These are phyloP conservation scores for Hymenopus coronatus DNA, from an alignment of 2,888 invertebrate species.

Conservation along the genomic window DNA sequence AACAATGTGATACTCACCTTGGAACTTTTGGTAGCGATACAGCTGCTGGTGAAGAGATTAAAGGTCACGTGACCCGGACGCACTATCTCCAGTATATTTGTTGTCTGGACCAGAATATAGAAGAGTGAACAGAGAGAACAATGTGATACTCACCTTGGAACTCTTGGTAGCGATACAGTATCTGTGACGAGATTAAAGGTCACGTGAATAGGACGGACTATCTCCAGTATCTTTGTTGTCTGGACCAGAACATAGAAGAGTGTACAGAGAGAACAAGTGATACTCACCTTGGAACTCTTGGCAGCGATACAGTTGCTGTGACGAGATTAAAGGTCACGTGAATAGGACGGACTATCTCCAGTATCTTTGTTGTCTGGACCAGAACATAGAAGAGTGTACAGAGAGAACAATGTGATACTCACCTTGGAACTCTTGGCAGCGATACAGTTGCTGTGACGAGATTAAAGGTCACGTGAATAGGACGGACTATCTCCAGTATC, in stretches of 20 bases:
- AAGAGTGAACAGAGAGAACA: slow-evolving; percentile 52
- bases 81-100: too few species aligned
- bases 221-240: too few species aligned
- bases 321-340: too few species aligned
- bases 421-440: slow-evolving; percentile 53
- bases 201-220: too few species aligned
- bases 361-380: too few species aligned
- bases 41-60: slow-evolving; percentile 45
- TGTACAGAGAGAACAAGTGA: neutral
- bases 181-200: too few species aligned
- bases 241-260: neutral
- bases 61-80: slow-evolving; percentile 53
- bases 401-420: neutral
- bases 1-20: too few species aligned
- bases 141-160: slow-evolving; percentile 47
- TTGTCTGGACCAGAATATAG: too few species aligned
- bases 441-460: slow-evolving; percentile 49
- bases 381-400: neutral
- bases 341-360: too few species aligned
- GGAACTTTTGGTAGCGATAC: too few species aligned
- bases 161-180: slow-evolving; percentile 40
- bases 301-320: slow-evolving; percentile 52
- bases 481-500: too few species aligned
- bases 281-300: slow-evolving; percentile 47
- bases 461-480: too few species aligned